A percentile compares a stretch with the other conserved stretches of the same genome.
These are phyloP conservation scores for Nannospalax galili DNA, from an alignment of 2,113 vertebrate genomes.

Conservation along the genomic window DNA sequence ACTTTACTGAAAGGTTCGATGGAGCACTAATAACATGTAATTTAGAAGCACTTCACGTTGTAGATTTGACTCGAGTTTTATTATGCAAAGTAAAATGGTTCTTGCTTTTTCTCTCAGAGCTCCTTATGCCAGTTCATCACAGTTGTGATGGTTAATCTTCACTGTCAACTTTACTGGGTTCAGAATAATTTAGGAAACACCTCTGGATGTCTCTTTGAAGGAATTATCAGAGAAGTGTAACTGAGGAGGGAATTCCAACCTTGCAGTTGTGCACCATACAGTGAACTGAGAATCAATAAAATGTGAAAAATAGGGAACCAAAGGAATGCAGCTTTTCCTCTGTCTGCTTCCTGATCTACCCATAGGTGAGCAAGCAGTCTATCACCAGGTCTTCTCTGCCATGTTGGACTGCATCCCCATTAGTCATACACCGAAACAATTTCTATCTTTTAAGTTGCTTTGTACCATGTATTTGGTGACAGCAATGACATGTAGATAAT, in stretches of 20 bases:
- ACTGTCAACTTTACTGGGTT: background rate
- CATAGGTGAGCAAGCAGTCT: background rate
- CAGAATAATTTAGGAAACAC: background rate
- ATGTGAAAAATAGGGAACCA: background rate
- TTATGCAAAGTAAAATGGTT: conserved; percentile 54
- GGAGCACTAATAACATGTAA: conserved; percentile 32
- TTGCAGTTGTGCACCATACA: too few species aligned
- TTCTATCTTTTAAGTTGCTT: background rate
- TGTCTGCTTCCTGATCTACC: background rate
- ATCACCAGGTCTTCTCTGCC: background rate
- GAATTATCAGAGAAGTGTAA: background rate
- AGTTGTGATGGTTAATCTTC: background rate
- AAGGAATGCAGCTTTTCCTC: background rate
- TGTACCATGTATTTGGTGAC: background rate
- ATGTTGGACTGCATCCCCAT: background rate
- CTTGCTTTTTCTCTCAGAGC: conserved; percentile 31
- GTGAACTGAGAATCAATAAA: background rate
- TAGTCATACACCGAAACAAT: background rate
- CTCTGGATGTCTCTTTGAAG: background rate
- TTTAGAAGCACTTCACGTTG: conserved; percentile 50
- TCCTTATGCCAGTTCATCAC: conserved; percentile 25
- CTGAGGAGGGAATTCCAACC: too few species aligned
- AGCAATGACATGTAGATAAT: background rate
- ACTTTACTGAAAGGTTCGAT: background rate
- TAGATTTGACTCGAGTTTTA: conserved; percentile 25